phyloP scores from a whole-genome alignment of 2,888 invertebrate genomes.

The Troilus luridus region DNA sequence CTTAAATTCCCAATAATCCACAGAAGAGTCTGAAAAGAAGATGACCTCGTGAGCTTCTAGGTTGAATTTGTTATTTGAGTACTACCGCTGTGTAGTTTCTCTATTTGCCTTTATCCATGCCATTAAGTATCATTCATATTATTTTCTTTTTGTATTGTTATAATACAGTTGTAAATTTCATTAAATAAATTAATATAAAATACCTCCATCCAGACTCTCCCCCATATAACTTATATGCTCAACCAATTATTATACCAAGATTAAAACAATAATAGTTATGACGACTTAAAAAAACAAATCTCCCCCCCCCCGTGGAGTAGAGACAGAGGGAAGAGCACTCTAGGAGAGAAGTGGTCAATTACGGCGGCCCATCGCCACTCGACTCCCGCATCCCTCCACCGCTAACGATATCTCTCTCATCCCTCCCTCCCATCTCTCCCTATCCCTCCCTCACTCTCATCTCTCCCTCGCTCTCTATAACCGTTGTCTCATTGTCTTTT shows the following conservation, averaged over 20 bases:
- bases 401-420: not conserved
- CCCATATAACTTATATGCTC: too few relatives aligned
- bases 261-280: not conserved
- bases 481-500: not conserved
- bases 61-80: too few relatives aligned
- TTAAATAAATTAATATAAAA: too few relatives aligned
- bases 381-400: not conserved
- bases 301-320: not conserved
- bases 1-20: too few relatives aligned
- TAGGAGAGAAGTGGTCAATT: not conserved
- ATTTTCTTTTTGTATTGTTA: too few relatives aligned
- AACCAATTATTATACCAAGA: not conserved
- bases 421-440: not conserved
- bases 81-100: too few relatives aligned
- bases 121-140: too few relatives aligned
- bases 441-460: not conserved
- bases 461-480: not conserved
- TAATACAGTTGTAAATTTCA: too few relatives aligned
- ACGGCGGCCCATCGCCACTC: not conserved
- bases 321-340: constrained; percentile 12
- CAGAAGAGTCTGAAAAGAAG: too few relatives aligned
- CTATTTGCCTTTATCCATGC: too few relatives aligned
- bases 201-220: too few relatives aligned
- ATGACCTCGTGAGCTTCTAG: too few relatives aligned
- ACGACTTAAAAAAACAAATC: not conserved